These are phyloP conservation scores for Sericinus montela DNA, from an alignment of 2,888 invertebrate genomes.

Conservation along the genomic window DNA sequence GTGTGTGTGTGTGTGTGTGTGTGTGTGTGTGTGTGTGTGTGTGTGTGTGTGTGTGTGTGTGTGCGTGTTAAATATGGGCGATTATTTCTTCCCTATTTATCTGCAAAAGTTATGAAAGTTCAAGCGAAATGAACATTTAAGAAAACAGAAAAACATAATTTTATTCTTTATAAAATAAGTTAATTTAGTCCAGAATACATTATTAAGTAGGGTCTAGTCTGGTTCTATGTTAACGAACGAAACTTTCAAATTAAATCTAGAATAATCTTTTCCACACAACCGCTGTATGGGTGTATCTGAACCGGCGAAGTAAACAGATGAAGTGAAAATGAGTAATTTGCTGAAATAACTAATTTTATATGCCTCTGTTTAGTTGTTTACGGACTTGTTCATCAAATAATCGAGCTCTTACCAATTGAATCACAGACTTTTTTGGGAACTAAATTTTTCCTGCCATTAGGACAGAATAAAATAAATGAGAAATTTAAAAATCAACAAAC, in stretches of 20 bases:
- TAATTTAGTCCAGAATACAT: conserved; percentile 15
- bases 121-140: conserved; percentile 19
- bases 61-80: neutral
- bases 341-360: conserved; percentile 34
- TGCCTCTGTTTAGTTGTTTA: conserved; percentile 17
- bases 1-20: too few species aligned
- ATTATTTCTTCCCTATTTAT: too few species aligned
- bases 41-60: too few species aligned
- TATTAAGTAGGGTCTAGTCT: conserved; percentile 5
- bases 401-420: neutral
- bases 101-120: conserved; percentile 7
- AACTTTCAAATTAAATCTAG: conserved; percentile 24
- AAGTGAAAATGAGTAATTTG: conserved; percentile 34
- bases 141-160: conserved; percentile 17
- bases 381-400: neutral
- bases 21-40: too few species aligned
- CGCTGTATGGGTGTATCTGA: conserved; percentile 17
- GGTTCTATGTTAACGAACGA: conserved; percentile 20
- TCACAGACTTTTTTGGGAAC: too few species aligned
- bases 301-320: conserved; percentile 17
- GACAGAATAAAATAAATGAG: too few species aligned
- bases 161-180: too few species aligned
- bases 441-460: too few species aligned
- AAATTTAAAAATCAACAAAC: too few species aligned
- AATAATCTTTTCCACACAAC: conserved; percentile 17